Conservation (phyloP, 1,140 invertebrate species). For the Augochlora pura region DNA sequence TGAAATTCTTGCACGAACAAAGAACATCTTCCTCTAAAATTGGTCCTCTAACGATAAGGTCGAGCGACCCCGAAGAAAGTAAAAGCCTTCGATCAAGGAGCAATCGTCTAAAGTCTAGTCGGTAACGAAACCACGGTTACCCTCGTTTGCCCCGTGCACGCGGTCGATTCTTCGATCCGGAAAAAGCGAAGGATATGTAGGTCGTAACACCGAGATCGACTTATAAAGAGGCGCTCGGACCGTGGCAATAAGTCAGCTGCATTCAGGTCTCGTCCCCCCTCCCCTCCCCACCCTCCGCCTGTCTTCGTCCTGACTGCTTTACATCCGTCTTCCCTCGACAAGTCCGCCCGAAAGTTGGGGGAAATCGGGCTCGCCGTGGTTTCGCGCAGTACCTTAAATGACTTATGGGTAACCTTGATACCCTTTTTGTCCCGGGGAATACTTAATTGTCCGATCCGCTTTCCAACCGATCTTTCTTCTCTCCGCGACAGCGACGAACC, state of each 20-base stretch:
- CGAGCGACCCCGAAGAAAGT: not conserved
- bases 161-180: conserved; percentile 21
- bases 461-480: not conserved
- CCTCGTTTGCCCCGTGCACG: not conserved
- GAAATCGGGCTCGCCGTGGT: conserved; percentile 5
- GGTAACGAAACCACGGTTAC: not conserved
- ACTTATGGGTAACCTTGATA: conserved; percentile 9
- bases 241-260: conserved; percentile 39
- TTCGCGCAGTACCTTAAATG: not conserved
- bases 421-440: conserved; percentile 2
- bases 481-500: not conserved
- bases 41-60: no score
- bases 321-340: conserved; percentile 38
- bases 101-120: not conserved
- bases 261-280: conserved; percentile 31
- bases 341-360: conserved; percentile 8
- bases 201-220: conserved; percentile 41
- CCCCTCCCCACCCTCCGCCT: no score
- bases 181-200: conserved; percentile 30
- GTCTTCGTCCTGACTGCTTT: conserved; percentile 8
- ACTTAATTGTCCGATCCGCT: conserved; percentile 8
- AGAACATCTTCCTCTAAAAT: no score
- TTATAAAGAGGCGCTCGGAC: conserved; percentile 33
- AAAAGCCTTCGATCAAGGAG: not conserved
- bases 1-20: no score